Conservation (phyloP, 1,140 invertebrate genomes). For the Carcinoscorpius rotundicauda region DNA sequence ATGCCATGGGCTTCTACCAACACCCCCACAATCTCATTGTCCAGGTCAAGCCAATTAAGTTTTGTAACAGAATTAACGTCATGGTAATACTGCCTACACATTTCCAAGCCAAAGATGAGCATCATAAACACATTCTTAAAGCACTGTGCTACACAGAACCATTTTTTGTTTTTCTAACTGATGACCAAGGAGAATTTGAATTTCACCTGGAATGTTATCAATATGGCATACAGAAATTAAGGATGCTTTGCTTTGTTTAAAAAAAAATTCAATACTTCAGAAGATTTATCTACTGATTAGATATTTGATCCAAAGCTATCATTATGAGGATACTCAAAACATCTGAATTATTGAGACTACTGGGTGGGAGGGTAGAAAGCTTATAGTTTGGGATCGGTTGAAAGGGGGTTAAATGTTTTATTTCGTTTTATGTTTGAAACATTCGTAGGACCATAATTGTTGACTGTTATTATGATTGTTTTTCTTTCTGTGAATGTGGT, state of each 20-base stretch:
- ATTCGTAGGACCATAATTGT: no score
- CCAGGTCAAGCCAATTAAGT: neutral
- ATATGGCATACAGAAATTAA: constrained; percentile 13
- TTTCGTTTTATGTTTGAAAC: no score
- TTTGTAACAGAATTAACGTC: neutral
- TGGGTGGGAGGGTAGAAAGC: no score
- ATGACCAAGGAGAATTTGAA: constrained; percentile 4
- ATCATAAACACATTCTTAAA: constrained; percentile 2
- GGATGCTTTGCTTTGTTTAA: constrained; percentile 20
- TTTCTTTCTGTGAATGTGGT: no score
- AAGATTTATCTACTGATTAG: no score
- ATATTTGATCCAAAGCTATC: no score
- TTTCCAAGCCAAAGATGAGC: constrained; percentile 15
- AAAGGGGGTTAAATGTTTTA: no score
- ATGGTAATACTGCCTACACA: neutral
- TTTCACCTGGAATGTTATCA: constrained; percentile 17
- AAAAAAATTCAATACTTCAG: no score
- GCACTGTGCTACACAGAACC: constrained; percentile 14
- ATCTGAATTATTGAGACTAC: no score
- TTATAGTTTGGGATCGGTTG: no score
- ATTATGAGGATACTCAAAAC: no score
- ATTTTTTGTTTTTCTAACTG: constrained; percentile 10
- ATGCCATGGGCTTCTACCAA: neutral
- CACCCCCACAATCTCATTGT: constrained; percentile 2
- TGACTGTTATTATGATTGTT: no score